phyloP scores from a whole-genome alignment of 2,797 vertebrate species.

The Aulostomus chinensis region DNA sequence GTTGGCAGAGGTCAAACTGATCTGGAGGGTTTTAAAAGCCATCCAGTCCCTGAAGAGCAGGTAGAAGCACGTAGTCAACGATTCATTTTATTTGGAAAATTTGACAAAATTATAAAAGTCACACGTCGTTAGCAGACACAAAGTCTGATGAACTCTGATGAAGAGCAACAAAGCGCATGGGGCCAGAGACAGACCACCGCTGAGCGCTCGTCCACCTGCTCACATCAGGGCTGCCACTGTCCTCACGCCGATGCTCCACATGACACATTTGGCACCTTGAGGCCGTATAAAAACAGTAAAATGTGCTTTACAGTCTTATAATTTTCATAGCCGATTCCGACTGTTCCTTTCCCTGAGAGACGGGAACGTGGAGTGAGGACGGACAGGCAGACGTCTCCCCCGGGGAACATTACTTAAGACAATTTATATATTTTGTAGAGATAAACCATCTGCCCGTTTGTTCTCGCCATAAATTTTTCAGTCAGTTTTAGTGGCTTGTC shows the following conservation, averaged over 20 bases:
- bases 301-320: constrained; percentile 69
- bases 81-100: constrained; percentile 35
- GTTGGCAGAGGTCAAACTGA: too few species aligned
- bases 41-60: not conserved
- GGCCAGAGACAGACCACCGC: too few species aligned
- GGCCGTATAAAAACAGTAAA: constrained; percentile 60
- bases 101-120: constrained; percentile 12
- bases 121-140: too few species aligned
- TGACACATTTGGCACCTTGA: constrained; percentile 58
- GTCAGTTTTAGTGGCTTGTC: constrained; percentile 73
- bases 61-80: not conserved
- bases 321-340: constrained; percentile 51
- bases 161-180: too few species aligned
- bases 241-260: constrained; percentile 53
- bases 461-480: constrained; percentile 72
- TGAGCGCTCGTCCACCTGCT: constrained; percentile 60
- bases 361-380: constrained; percentile 21
- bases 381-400: constrained; percentile 67
- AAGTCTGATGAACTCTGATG: too few species aligned
- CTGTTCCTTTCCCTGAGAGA: constrained; percentile 59
- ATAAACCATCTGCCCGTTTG: constrained; percentile 80
- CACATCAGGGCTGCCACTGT: constrained; percentile 27
- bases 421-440: constrained; percentile 82
- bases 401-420: constrained; percentile 78
- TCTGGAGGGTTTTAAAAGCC: too few species aligned